Evolutionary conservation across 2,113 vertebrate species (phyloP).

Genomic region (Gambusia holbrooki): DNA sequence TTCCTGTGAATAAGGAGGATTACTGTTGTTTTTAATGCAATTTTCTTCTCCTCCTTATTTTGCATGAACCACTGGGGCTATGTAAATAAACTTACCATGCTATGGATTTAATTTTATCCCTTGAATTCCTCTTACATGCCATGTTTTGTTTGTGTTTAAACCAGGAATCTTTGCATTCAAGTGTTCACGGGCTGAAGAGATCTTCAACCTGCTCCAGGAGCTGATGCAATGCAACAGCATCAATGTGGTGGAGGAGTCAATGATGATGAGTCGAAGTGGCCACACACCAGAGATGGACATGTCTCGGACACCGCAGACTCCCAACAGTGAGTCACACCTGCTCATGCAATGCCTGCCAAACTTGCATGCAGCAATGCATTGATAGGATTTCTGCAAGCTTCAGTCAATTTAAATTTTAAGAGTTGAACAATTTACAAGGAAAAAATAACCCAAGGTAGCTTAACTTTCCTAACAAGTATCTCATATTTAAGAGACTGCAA

Average conservation of each 20-base stretch:
- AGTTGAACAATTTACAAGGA: too few relatives aligned
- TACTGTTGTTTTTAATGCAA: neutral
- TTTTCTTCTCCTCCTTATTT: neutral
- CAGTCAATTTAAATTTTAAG: neutral
- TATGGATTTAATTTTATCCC: neutral
- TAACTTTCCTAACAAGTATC: too few relatives aligned
- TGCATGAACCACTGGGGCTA: neutral
- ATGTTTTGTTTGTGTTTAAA: conserved; percentile 9
- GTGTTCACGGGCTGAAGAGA: conserved; percentile 95
- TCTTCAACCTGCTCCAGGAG: conserved; percentile 98
- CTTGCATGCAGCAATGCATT: conserved; percentile 1
- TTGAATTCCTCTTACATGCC: neutral
- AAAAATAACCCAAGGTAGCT: too few relatives aligned
- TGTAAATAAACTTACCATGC: neutral
- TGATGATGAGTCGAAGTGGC: conserved; percentile 88
- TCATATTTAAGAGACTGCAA: too few relatives aligned
- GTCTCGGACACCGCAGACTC: conserved; percentile 85
- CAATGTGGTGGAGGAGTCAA: conserved; percentile 94
- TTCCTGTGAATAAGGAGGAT: too few relatives aligned
- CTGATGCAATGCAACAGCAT: conserved; percentile 99
- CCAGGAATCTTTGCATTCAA: conserved; percentile 99
- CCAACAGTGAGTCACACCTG: conserved; percentile 83
- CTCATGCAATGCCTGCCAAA: conserved; percentile 20
- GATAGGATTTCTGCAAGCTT: neutral
- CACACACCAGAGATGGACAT: conserved; percentile 87